These are phyloP conservation scores for Chrysomallon squamiferum DNA, from an alignment of 1,140 invertebrate genomes.

Conservation along the genomic window DNA sequence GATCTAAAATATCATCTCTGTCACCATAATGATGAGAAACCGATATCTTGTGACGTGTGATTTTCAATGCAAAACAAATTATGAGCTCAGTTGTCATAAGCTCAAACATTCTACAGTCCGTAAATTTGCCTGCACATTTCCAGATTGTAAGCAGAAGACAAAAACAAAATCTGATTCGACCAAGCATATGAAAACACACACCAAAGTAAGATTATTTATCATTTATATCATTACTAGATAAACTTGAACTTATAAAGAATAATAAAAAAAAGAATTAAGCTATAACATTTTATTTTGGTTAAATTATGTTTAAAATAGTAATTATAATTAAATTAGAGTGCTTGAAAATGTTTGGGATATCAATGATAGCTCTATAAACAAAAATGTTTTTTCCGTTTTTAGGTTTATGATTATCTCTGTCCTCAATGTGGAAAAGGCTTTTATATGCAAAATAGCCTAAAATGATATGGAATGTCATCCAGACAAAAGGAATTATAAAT, in stretches of 20 bases:
- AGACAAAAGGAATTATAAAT: conserved; percentile 29
- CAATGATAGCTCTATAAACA: too few relatives aligned
- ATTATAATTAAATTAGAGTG: too few relatives aligned
- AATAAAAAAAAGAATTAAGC: too few relatives aligned
- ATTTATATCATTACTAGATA: too few relatives aligned
- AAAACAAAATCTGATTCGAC: conserved; percentile 43
- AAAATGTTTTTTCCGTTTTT: too few relatives aligned
- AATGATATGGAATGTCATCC: conserved; percentile 30
- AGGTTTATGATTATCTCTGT: conserved; percentile 16
- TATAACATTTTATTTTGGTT: too few relatives aligned
- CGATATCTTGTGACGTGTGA: conserved; percentile 38
- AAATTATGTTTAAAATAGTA: too few relatives aligned
- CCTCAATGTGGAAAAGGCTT: conserved; percentile 38
- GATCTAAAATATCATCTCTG: conserved; percentile 40
- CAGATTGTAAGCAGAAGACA: conserved; percentile 30
- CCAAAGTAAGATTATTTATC: conserved; percentile 14
- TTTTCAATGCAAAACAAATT: conserved; percentile 44
- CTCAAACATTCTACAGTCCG: conserved; percentile 36
- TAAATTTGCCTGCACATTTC: conserved; percentile 34
- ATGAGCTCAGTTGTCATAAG: conserved; percentile 37
- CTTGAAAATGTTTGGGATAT: too few relatives aligned
- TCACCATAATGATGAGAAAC: conserved; percentile 37
- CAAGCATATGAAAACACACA: conserved; percentile 37
- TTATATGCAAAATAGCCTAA: conserved; percentile 18
- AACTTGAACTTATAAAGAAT: too few relatives aligned